These are phyloP conservation scores for Pachyseris speciosa DNA, from an alignment of 64 coral and sea anemone species.

Conservation along the genomic window DNA sequence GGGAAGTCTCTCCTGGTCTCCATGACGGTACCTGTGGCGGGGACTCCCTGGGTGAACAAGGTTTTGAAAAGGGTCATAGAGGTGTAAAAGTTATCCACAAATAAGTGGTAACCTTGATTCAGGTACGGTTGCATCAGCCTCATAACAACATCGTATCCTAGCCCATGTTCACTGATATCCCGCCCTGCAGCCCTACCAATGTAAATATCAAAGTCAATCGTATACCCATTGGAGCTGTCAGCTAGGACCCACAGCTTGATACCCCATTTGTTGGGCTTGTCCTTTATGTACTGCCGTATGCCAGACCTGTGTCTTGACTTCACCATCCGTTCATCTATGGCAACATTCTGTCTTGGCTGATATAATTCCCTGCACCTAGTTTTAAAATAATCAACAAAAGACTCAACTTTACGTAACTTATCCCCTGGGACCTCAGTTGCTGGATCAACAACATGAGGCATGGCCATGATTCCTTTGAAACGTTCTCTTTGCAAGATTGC, in stretches of 20 bases:
- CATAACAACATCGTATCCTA: too few species aligned
- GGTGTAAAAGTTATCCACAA: slow-evolving; percentile 74
- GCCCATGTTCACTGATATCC: not conserved
- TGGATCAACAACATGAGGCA: slow-evolving; percentile 65
- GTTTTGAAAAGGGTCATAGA: slow-evolving; percentile 19
- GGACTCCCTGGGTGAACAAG: slow-evolving; percentile 15
- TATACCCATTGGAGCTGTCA: too few species aligned
- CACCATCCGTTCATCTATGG: too few species aligned
- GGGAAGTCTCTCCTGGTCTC: slow-evolving; percentile 68
- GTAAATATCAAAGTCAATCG: slow-evolving; percentile 23
- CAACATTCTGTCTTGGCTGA: slow-evolving; percentile 62
- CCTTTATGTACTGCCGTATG: slow-evolving; percentile 50
- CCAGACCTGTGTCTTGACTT: too few species aligned
- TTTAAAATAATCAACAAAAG: slow-evolving; percentile 65
- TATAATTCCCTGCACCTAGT: slow-evolving; percentile 54
- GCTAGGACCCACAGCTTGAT: slow-evolving; percentile 66
- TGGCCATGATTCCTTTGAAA: slow-evolving; percentile 51
- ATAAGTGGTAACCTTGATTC: too few species aligned
- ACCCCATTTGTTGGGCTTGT: slow-evolving; percentile 71
- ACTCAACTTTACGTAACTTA: slow-evolving; percentile 62
- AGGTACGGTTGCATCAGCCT: too few species aligned
- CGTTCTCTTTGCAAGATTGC: slow-evolving; percentile 22
- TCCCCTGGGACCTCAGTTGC: slow-evolving; percentile 34
- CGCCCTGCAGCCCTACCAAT: not conserved
- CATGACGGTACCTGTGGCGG: too few species aligned